phyloP scores from a whole-genome alignment of 1,140 invertebrate genomes.

The Globodera ellingtonae region DNA sequence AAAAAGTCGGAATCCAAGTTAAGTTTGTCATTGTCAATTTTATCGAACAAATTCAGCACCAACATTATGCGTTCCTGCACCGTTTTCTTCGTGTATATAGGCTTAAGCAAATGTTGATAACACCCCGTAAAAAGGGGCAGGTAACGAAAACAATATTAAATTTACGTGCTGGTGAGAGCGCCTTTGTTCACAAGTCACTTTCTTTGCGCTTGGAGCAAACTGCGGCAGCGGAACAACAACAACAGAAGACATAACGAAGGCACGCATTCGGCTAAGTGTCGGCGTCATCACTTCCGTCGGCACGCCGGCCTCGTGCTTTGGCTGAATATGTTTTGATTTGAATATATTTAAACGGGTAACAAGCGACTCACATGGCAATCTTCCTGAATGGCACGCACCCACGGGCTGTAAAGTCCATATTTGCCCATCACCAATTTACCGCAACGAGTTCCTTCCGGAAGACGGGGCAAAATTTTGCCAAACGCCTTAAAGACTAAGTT shows the following conservation, averaged over 20 bases:
- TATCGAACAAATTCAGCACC: constrained; percentile 52
- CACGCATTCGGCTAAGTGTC: not conserved
- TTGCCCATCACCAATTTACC: constrained; percentile 64
- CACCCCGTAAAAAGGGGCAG: too few species aligned
- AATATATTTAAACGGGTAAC: not conserved
- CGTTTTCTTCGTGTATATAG: constrained; percentile 56
- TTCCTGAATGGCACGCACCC: constrained; percentile 52
- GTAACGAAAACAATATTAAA: too few species aligned
- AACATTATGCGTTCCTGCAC: constrained; percentile 60
- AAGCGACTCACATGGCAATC: constrained; percentile 45
- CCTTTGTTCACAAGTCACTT: too few species aligned
- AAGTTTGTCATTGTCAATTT: constrained; percentile 71
- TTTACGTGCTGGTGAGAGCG: too few species aligned
- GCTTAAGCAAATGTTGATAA: constrained; percentile 36
- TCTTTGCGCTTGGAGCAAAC: too few species aligned
- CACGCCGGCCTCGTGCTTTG: constrained; percentile 10
- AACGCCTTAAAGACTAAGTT: constrained; percentile 22
- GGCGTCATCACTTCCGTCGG: constrained; percentile 11
- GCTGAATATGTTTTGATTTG: not conserved
- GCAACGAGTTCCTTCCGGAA: constrained; percentile 61
- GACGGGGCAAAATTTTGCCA: constrained; percentile 65
- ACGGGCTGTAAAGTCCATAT: constrained; percentile 62
- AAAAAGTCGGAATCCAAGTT: constrained; percentile 89
- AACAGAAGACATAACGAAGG: not conserved
- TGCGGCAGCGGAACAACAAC: constrained; percentile 14